These are phyloP conservation scores for Cichladusa arquata DNA, from an alignment of 2,113 vertebrate genomes.

Conservation along the genomic window DNA sequence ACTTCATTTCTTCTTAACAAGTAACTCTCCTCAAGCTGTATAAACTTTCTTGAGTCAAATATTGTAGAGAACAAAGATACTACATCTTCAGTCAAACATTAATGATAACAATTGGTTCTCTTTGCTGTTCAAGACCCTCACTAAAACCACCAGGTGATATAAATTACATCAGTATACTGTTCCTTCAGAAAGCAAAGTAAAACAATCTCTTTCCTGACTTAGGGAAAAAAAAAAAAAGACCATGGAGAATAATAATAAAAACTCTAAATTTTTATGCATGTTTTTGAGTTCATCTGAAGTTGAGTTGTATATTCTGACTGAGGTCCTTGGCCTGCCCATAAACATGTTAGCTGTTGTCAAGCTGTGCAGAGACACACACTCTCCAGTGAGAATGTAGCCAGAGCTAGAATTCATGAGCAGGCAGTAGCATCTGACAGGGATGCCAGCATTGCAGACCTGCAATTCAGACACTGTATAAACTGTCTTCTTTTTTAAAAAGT, in stretches of 20 bases:
- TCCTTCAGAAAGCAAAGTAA: not conserved
- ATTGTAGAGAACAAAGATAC: not conserved
- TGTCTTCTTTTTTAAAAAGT: not conserved
- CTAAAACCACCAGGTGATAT: not conserved
- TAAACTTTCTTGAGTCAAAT: not conserved
- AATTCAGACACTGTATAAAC: not conserved
- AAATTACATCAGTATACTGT: not conserved
- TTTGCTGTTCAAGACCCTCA: not conserved
- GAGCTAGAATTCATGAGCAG: not conserved
- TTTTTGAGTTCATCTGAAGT: not conserved
- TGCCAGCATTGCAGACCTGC: not conserved
- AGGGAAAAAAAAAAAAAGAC: accelerated
- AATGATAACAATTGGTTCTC: not conserved
- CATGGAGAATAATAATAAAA: not conserved
- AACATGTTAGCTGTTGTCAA: not conserved
- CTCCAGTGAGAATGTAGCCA: not conserved
- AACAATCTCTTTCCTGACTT: not conserved
- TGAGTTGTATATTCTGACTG: not conserved
- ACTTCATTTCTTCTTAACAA: not conserved
- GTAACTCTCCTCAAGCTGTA: not conserved
- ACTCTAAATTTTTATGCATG: not conserved
- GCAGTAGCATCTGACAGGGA: not conserved
- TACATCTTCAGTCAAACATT: not conserved
- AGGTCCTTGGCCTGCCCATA: not conserved
- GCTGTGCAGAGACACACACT: not conserved